Evolutionary conservation across 2,797 vertebrate species (phyloP).

Genomic region (Phyllotis vaccarum): DNA sequence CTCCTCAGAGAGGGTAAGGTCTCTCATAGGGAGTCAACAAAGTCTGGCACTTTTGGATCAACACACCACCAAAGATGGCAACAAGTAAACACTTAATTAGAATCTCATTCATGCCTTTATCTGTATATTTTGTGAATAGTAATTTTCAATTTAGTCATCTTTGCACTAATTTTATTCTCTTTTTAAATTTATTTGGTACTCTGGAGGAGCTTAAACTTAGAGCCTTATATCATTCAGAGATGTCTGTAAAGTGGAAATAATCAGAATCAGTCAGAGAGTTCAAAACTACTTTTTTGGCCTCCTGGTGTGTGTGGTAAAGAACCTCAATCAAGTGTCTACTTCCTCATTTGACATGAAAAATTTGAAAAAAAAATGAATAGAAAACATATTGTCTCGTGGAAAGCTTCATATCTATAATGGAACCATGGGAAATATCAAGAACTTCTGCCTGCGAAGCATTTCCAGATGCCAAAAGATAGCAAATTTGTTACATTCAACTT

Average conservation of each 20-base stretch:
- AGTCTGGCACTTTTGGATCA: background rate
- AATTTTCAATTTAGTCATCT: background rate
- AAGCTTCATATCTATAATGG: background rate
- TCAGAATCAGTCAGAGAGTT: background rate
- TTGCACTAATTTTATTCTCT: background rate
- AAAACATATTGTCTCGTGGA: background rate
- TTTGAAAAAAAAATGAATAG: background rate
- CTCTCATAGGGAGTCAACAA: too few relatives aligned
- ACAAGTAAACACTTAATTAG: background rate
- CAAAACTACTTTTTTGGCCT: background rate
- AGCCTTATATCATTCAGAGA: background rate
- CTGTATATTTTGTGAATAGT: background rate
- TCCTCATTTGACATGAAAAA: background rate
- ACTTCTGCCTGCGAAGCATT: background rate
- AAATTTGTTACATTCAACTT: background rate
- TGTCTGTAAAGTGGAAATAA: background rate
- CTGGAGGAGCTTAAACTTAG: background rate
- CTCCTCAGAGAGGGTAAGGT: too few relatives aligned
- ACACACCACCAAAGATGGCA: background rate
- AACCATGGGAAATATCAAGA: background rate
- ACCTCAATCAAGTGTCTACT: background rate
- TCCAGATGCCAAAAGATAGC: background rate
- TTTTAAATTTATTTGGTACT: background rate
- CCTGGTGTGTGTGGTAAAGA: slow-evolving; percentile 9
- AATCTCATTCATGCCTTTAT: background rate